Percentiles rank a stretch among this genome's conserved stretches.
phyloP scores from a whole-genome alignment of 2,797 vertebrate species.

The Cuniculus paca region DNA sequence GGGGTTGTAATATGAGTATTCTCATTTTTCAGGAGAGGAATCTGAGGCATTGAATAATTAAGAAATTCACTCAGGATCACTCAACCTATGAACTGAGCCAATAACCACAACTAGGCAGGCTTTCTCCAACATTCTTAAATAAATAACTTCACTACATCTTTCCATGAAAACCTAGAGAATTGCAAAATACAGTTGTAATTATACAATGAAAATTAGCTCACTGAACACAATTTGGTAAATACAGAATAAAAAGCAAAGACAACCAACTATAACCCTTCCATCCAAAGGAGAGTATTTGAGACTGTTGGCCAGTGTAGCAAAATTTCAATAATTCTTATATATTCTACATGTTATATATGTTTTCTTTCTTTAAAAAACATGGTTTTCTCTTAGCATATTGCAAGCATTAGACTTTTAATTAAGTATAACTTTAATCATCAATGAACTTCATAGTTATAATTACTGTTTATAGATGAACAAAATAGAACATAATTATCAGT shows the following conservation, averaged over 20 bases:
- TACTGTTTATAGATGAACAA: neutral
- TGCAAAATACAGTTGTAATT: neutral
- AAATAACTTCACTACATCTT: neutral
- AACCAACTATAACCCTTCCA: neutral
- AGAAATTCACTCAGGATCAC: neutral
- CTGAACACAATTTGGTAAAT: conserved; percentile 2
- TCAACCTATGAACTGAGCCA: neutral
- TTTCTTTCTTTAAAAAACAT: neutral
- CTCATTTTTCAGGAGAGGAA: neutral
- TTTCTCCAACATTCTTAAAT: neutral
- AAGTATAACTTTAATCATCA: neutral
- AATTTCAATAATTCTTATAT: neutral
- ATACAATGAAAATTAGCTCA: neutral
- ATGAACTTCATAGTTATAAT: neutral
- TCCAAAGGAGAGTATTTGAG: conserved; percentile 3
- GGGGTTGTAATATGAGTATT: neutral
- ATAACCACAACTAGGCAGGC: neutral
- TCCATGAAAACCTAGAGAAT: neutral
- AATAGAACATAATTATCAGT: neutral
- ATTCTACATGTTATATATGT: neutral
- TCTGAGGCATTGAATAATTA: conserved; percentile 2
- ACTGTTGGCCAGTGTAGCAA: neutral
- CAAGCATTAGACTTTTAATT: neutral
- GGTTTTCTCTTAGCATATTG: neutral
- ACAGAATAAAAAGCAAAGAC: neutral